phyloP scores from a whole-genome alignment of 2,113 vertebrate species.

The Oriolus oriolus region DNA sequence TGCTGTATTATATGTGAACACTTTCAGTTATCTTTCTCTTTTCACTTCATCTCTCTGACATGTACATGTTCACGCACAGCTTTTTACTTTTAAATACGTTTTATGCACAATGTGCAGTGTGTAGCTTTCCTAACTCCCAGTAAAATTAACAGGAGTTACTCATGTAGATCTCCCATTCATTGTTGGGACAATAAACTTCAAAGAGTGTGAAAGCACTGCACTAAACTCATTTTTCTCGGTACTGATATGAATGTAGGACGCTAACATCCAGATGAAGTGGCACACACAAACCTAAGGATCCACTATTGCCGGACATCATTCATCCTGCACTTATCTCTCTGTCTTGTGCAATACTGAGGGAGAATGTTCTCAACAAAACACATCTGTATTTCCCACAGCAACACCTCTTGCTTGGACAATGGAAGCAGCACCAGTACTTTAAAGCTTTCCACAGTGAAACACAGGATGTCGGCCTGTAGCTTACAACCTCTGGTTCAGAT shows the following conservation, averaged over 20 bases:
- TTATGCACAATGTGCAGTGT: neutral
- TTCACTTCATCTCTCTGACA: neutral
- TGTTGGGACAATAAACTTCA: neutral
- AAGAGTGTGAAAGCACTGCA: neutral
- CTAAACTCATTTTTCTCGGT: slow-evolving; percentile 5
- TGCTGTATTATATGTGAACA: neutral
- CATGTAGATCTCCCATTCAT: neutral
- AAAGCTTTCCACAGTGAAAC: neutral
- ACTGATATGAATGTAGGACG: neutral
- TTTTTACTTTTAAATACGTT: neutral
- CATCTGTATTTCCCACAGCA: neutral
- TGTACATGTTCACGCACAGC: fast-evolving
- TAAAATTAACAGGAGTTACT: neutral
- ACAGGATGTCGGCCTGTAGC: neutral
- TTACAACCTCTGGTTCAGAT: neutral
- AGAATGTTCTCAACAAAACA: neutral
- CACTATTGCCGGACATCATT: neutral
- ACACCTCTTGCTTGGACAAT: neutral
- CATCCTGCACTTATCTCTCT: neutral
- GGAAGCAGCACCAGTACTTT: neutral
- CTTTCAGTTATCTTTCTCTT: neutral
- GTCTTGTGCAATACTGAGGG: neutral
- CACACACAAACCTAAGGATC: neutral
- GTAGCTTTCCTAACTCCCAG: neutral
- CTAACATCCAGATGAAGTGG: neutral